phyloP scores from a whole-genome alignment of 2,113 vertebrate species.

The Monopterus albus region DNA sequence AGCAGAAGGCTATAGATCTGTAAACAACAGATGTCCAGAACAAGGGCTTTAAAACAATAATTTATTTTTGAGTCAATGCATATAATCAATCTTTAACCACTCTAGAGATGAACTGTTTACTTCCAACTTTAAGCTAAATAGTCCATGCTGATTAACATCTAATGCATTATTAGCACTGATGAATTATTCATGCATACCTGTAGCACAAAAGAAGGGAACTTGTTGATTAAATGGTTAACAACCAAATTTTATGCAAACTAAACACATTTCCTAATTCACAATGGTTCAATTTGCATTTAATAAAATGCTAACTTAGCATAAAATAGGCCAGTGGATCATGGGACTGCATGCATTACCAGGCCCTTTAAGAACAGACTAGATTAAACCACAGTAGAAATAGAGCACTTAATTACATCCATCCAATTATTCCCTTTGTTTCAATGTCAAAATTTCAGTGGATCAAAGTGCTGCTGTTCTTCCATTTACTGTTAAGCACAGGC shows the following conservation, averaged over 20 bases:
- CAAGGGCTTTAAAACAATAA: slow-evolving; percentile 49
- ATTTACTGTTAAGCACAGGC: slow-evolving; percentile 37
- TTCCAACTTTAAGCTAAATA: slow-evolving; percentile 48
- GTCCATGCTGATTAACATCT: slow-evolving; percentile 54
- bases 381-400: slow-evolving; percentile 51
- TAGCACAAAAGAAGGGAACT: slow-evolving; percentile 38
- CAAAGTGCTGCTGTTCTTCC: slow-evolving; percentile 16
- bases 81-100: slow-evolving; percentile 63
- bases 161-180: slow-evolving; percentile 53
- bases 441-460: slow-evolving; percentile 41
- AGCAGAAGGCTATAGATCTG: slow-evolving; percentile 64
- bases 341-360: slow-evolving; percentile 31
- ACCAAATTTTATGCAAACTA: slow-evolving; percentile 57
- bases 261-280: slow-evolving; percentile 56
- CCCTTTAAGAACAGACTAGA: slow-evolving; percentile 53
- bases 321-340: slow-evolving; percentile 57
- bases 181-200: slow-evolving; percentile 62
- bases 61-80: slow-evolving; percentile 54
- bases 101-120: slow-evolving; percentile 45
- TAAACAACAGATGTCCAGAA: slow-evolving; percentile 64
- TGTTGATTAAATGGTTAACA: slow-evolving; percentile 67
- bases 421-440: slow-evolving; percentile 61
- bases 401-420: slow-evolving; percentile 63
- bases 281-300: slow-evolving; percentile 71
- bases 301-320: slow-evolving; percentile 71